Percentiles rank a stretch among this genome's conserved stretches.
phyloP scores from a whole-genome alignment of 2,888 invertebrate species.

The Morpho achilles region DNA sequence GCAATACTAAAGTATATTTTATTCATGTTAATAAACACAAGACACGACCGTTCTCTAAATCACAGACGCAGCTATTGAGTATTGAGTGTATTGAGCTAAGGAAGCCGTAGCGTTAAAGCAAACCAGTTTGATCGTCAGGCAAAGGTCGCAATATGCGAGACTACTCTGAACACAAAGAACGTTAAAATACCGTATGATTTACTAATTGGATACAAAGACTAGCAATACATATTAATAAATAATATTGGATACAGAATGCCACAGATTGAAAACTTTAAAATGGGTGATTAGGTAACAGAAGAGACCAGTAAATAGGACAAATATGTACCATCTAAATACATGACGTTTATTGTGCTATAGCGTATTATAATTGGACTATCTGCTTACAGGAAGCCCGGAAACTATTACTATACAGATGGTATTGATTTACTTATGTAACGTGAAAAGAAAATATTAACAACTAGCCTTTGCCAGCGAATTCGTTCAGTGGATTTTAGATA shows the following conservation, averaged over 20 bases:
- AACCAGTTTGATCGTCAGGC: constrained; percentile 21
- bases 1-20: constrained; percentile 23
- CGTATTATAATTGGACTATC: constrained; percentile 3
- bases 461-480: no score
- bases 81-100: constrained; percentile 12
- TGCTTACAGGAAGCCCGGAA: background rate
- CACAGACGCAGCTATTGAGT: constrained; percentile 21
- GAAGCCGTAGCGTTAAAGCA: constrained; percentile 20
- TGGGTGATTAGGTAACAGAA: background rate
- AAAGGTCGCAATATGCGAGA: constrained; percentile 22
- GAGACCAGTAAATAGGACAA: no score
- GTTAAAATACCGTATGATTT: constrained; percentile 11
- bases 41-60: constrained; percentile 21
- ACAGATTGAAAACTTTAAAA: no score
- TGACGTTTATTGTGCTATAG: no score
- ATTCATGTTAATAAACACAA: constrained; percentile 27
- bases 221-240: background rate
- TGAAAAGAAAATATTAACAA: no score
- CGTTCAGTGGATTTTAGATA: no score
- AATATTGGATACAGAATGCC: no score
- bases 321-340: no score
- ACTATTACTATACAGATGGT: background rate
- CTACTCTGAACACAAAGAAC: constrained; percentile 21
- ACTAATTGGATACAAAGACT: constrained; percentile 26
- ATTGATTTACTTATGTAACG: no score